Evolutionary conservation across 2,888 invertebrate species (phyloP).

Genomic region (Agrotis exclamationis): DNA sequence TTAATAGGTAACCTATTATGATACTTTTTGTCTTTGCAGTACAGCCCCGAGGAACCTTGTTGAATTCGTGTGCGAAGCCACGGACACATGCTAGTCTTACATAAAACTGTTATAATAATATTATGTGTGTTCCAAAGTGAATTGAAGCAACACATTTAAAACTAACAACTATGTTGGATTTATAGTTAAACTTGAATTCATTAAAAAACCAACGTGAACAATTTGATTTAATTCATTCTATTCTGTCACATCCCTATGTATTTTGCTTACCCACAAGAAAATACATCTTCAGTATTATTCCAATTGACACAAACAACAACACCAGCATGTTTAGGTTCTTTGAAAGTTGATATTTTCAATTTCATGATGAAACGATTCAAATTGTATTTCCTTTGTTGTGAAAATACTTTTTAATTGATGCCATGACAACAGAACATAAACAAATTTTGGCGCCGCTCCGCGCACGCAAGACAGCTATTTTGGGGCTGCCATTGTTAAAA

Average conservation of each 20-base stretch:
- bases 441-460: conserved; percentile 31
- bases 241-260: conserved; percentile 12
- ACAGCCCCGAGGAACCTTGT: no score
- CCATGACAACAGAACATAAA: conserved; percentile 57
- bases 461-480: not conserved
- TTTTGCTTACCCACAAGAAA: conserved; percentile 95
- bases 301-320: conserved; percentile 98
- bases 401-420: conserved; percentile 28
- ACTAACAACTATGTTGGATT: not conserved
- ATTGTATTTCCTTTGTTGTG: conserved; percentile 34
- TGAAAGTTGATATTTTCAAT: conserved; percentile 95
- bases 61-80: no score
- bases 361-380: conserved; percentile 91
- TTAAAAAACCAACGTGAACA: not conserved
- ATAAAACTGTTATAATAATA: not conserved
- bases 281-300: conserved; percentile 98
- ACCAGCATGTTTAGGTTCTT: conserved; percentile 94
- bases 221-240: conserved; percentile 6
- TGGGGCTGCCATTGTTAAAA: conserved; percentile 29
- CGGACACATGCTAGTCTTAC: not conserved
- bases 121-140: not conserved
- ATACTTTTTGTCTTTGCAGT: no score
- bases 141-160: not conserved
- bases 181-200: not conserved
- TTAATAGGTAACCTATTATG: no score